These are phyloP conservation scores for Toxotes jaculatrix DNA, from an alignment of 2,113 vertebrate genomes.

Conservation along the genomic window DNA sequence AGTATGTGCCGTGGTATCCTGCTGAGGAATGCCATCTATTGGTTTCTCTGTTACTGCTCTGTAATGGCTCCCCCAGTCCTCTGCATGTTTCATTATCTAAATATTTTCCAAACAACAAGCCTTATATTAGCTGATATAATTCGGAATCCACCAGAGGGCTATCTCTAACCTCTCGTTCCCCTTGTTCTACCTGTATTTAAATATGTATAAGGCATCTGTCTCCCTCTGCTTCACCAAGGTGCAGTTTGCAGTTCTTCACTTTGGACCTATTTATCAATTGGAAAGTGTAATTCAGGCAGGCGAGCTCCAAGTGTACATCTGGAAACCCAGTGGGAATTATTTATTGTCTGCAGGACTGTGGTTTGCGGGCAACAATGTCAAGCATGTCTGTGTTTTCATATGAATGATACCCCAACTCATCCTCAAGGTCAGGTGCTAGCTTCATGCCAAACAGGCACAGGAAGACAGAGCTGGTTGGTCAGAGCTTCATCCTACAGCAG, in stretches of 20 bases:
- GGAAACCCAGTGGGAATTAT: slow-evolving; percentile 15
- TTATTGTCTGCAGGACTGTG: slow-evolving; percentile 3
- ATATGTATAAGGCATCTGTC: slow-evolving; percentile 70
- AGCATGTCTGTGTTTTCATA: slow-evolving; percentile 1
- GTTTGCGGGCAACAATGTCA: not conserved
- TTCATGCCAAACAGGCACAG: not conserved
- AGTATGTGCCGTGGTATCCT: not conserved
- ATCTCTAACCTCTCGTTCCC: slow-evolving; percentile 50
- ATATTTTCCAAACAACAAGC: slow-evolving; percentile 50
- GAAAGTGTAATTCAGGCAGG: slow-evolving; percentile 33
- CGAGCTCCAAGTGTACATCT: slow-evolving; percentile 16
- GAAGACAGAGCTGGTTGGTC: too few relatives aligned
- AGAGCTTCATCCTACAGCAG: too few relatives aligned
- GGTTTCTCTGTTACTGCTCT: slow-evolving; percentile 7
- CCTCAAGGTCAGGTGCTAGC: slow-evolving; percentile 24
- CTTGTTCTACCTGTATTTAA: slow-evolving; percentile 48
- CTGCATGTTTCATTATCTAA: slow-evolving; percentile 62
- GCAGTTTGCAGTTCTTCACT: slow-evolving; percentile 23
- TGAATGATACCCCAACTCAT: not conserved
- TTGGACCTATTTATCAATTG: slow-evolving; percentile 39
- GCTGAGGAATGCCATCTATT: not conserved
- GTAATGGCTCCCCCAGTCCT: slow-evolving; percentile 4
- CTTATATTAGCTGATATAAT: slow-evolving; percentile 56
- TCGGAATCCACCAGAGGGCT: slow-evolving; percentile 51
- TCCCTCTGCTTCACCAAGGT: slow-evolving; percentile 22